Percentiles rank a stretch among this genome's conserved stretches.
Conservation (phyloP, 2,888 invertebrate genomes). For the Dasypogon diadema region DNA sequence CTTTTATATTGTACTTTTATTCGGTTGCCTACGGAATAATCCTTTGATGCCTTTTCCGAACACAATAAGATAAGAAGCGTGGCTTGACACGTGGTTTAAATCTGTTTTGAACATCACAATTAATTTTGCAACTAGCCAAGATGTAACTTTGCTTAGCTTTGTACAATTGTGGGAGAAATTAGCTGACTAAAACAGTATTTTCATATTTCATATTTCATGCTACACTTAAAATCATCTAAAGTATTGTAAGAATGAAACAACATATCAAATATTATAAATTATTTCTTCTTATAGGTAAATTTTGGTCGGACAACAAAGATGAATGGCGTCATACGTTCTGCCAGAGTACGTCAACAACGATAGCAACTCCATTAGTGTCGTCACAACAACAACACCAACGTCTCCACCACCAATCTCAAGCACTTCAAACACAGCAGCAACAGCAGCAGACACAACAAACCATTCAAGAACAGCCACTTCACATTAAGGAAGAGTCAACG, state of each 20-base stretch:
- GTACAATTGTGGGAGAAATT: too few relatives aligned
- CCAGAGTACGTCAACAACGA: slow-evolving; percentile 53
- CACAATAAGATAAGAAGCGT: slow-evolving; percentile 27
- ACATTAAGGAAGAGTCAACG: slow-evolving; percentile 56
- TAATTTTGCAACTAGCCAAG: slow-evolving; percentile 5
- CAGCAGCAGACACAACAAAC: slow-evolving; percentile 59
- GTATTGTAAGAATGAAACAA: background rate
- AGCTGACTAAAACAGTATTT: too few relatives aligned
- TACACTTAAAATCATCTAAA: background rate
- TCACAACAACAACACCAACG: slow-evolving; percentile 41
- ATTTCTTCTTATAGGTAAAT: slow-evolving; percentile 53
- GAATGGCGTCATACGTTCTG: slow-evolving; percentile 57
- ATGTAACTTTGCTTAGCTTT: background rate
- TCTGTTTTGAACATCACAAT: slow-evolving; percentile 38
- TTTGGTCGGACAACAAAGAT: slow-evolving; percentile 53
- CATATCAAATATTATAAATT: background rate
- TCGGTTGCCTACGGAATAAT: slow-evolving; percentile 17
- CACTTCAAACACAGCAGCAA: slow-evolving; percentile 40
- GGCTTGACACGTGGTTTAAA: slow-evolving; percentile 48
- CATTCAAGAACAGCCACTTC: slow-evolving; percentile 55
- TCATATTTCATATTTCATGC: background rate
- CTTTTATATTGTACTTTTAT: slow-evolving; percentile 20
- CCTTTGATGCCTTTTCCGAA: slow-evolving; percentile 3
- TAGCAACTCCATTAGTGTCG: slow-evolving; percentile 55
- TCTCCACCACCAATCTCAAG: slow-evolving; percentile 9